Evolutionary conservation across 2,888 invertebrate species (phyloP).

Genomic region (Cephalotes varians): DNA sequence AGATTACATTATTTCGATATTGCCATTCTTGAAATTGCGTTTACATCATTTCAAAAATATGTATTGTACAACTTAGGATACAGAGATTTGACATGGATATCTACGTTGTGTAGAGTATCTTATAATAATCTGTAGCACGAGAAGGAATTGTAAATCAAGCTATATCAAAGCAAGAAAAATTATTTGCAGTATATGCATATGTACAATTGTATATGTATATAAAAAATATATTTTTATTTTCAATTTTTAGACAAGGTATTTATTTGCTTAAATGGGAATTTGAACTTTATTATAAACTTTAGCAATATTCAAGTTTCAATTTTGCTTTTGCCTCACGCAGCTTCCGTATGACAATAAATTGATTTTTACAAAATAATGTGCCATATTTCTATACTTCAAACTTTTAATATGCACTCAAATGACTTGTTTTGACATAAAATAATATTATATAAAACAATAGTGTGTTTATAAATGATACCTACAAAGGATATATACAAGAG

Average conservation of each 20-base stretch:
- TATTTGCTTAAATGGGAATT: constrained; percentile 21
- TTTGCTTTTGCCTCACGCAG: constrained; percentile 19
- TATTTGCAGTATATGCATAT: constrained; percentile 49
- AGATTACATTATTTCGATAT: constrained; percentile 62
- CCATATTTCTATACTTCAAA: not conserved
- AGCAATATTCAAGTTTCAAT: not conserved
- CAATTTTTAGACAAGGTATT: constrained; percentile 11
- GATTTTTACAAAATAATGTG: constrained; percentile 23
- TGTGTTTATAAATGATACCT: not conserved
- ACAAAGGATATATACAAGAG: constrained; percentile 5
- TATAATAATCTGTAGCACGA: constrained; percentile 46
- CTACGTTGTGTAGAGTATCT: constrained; percentile 52
- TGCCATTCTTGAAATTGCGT: constrained; percentile 65
- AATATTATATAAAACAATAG: constrained; percentile 1
- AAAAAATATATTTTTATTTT: constrained; percentile 36
- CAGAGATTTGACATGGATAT: constrained; percentile 50
- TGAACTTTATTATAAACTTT: not conserved
- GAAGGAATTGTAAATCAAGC: constrained; percentile 50
- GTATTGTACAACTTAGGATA: constrained; percentile 52
- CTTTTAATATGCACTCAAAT: not conserved
- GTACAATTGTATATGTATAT: constrained; percentile 40
- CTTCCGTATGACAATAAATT: constrained; percentile 53
- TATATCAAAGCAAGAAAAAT: constrained; percentile 30
- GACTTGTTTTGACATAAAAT: not conserved
- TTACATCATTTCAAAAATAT: constrained; percentile 69